These are phyloP conservation scores for Corythucha ciliata DNA, from an alignment of 2,888 invertebrate species.

Conservation along the genomic window DNA sequence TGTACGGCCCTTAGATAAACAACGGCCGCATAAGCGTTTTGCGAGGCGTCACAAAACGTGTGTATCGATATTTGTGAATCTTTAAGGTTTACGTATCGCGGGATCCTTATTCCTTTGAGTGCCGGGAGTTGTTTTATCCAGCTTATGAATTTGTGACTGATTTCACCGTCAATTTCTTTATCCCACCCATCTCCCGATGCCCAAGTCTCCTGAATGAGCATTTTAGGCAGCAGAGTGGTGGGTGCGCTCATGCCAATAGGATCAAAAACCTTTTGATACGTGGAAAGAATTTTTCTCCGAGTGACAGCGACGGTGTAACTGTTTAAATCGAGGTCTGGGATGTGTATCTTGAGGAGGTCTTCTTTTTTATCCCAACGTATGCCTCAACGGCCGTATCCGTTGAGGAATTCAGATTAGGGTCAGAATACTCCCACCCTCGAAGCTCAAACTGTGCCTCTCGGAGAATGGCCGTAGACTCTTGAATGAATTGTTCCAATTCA, in stretches of 20 bases:
- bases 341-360: background rate
- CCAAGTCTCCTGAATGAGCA: too few relatives aligned
- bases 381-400: constrained; percentile 9
- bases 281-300: background rate
- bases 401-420: background rate
- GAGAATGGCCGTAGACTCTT: background rate
- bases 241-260: too few relatives aligned
- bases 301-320: background rate
- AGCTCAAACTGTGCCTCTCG: background rate
- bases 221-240: too few relatives aligned
- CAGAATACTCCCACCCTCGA: constrained; percentile 15
- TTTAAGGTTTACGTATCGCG: background rate
- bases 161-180: too few relatives aligned
- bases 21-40: too few relatives aligned
- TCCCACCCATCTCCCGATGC: too few relatives aligned
- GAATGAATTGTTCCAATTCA: constrained; percentile 1
- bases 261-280: constrained; percentile 8
- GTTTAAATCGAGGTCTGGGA: background rate
- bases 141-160: too few relatives aligned
- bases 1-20: too few relatives aligned
- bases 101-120: too few relatives aligned
- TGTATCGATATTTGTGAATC: background rate
- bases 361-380: constrained; percentile 10
- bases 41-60: too few relatives aligned
- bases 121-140: too few relatives aligned